Evolutionary conservation across 1,140 invertebrate species (phyloP), one percentile per base, ranked within the genome.

Genomic region (Pemphigus obesinymphae): DNA sequence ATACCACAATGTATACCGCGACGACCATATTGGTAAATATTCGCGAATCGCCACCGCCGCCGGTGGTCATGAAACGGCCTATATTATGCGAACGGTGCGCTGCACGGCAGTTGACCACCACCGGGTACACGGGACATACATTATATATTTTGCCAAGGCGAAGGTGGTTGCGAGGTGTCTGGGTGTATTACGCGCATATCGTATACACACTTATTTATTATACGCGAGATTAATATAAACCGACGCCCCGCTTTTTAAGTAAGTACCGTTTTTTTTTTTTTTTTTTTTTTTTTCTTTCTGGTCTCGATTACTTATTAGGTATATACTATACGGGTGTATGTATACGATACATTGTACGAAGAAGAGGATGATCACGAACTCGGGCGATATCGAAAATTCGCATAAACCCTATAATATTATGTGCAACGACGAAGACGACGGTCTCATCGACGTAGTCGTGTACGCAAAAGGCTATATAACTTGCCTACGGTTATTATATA

Each of bases 371-470:
- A 40, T 8, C 34, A 72, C 68, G 68, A 72, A 45, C 68, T 72
- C 40, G 40, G 37, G n/a, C 68, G 40, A 72, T 70, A 70, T 72
- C 70, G 43, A 72, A 72, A 72, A 72, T 72, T 72, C 40, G 40
- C 70, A 31, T 48, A 45, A 72, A 20, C n/a, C 29, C 23, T 23
- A 66, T 66, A n/a, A n/a, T n/a, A 68, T 20, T n/a, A 23, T 11
- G 37, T 13, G n/a, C 26, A 11, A 26, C n/a, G 23, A 23, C 58
- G 55, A 55, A 23, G 55, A 34, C 61, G n/a, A 23, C 66, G 66
- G 34, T 13, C 20, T 48, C 26, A 26, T 72, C 43, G 70, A n/a
- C n/a, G n/a, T n/a, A n/a, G n/a, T 48, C 43, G 70, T 72, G 40
- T 29, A 29, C 43, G 70, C 26, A 31, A 63, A 63, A 63, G 11